Percentiles rank a stretch among this genome's conserved stretches.
phyloP scores from a whole-genome alignment of 2,888 invertebrate genomes.

The Carcina quercana region DNA sequence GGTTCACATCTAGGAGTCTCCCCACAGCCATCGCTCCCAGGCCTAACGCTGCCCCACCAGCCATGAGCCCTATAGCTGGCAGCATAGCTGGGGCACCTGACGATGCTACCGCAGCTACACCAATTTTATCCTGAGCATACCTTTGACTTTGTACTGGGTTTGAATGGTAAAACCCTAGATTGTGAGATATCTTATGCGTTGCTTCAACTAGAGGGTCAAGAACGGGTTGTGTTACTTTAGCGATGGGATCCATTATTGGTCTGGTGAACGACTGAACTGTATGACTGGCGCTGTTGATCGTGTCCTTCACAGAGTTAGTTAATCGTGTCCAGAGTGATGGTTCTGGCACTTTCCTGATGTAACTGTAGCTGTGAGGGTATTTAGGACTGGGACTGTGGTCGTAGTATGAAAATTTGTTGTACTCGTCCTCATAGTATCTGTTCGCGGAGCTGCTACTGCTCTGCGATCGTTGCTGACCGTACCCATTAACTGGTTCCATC shows the following conservation, averaged over 20 bases:
- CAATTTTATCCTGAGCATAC: conserved; percentile 78
- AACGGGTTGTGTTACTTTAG: conserved; percentile 77
- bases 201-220: conserved; percentile 85
- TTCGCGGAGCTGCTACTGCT: conserved; percentile 53
- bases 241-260: conserved; percentile 75
- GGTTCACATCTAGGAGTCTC: conserved; percentile 78
- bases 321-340: conserved; percentile 84
- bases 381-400: conserved; percentile 63
- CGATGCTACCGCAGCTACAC: conserved; percentile 69
- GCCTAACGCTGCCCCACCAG: conserved; percentile 87
- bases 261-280: conserved; percentile 79
- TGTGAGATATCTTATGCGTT: conserved; percentile 85
- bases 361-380: conserved; percentile 77
- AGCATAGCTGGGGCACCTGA: conserved; percentile 77
- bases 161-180: conserved; percentile 77
- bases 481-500: conserved; percentile 64
- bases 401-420: conserved; percentile 72
- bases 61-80: conserved; percentile 84
- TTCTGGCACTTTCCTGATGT: conserved; percentile 71
- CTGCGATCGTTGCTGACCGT: conserved; percentile 58
- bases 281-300: conserved; percentile 81
- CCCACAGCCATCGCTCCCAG: conserved; percentile 88
- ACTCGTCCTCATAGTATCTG: conserved; percentile 64
- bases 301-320: conserved; percentile 82
- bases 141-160: conserved; percentile 58